These are phyloP conservation scores for Ypsolopha scabrella DNA, from an alignment of 2,888 invertebrate genomes.

Conservation along the genomic window DNA sequence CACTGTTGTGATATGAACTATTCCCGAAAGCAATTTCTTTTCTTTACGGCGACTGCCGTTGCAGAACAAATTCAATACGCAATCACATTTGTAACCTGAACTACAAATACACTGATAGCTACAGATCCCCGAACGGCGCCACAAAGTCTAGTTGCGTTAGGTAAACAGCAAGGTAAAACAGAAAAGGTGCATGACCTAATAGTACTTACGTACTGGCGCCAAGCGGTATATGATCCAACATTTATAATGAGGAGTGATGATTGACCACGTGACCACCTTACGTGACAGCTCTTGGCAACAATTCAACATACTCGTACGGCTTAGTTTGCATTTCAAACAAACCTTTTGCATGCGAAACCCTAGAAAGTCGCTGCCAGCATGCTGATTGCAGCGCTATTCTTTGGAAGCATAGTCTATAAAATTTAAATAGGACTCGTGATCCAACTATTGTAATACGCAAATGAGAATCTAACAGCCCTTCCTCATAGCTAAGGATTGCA, in stretches of 20 bases:
- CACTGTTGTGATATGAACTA: too few species aligned
- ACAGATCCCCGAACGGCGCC: not conserved
- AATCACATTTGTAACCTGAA: too few species aligned
- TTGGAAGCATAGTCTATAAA: not conserved
- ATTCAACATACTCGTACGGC: conserved; percentile 41
- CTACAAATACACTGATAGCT: not conserved
- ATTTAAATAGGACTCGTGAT: not conserved
- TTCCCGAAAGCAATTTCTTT: too few species aligned
- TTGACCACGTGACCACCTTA: conserved; percentile 33
- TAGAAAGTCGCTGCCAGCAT: not conserved
- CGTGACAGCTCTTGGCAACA: conserved; percentile 47
- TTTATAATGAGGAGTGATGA: conserved; percentile 43
- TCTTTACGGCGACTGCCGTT: too few species aligned
- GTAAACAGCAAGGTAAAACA: not conserved
- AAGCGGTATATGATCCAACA: conserved; percentile 40
- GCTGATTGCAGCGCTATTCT: not conserved
- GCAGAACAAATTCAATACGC: too few species aligned
- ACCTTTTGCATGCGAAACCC: not conserved
- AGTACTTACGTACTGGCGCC: conserved; percentile 24
- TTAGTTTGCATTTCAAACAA: conserved; percentile 23
- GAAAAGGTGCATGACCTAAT: conserved; percentile 51
- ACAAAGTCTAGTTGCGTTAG: not conserved
- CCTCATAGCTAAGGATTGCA: too few species aligned
- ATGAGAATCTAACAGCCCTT: too few species aligned
- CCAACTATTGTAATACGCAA: not conserved